phyloP scores from a whole-genome alignment of 2,888 invertebrate species.

The Epicampocera succincta region DNA sequence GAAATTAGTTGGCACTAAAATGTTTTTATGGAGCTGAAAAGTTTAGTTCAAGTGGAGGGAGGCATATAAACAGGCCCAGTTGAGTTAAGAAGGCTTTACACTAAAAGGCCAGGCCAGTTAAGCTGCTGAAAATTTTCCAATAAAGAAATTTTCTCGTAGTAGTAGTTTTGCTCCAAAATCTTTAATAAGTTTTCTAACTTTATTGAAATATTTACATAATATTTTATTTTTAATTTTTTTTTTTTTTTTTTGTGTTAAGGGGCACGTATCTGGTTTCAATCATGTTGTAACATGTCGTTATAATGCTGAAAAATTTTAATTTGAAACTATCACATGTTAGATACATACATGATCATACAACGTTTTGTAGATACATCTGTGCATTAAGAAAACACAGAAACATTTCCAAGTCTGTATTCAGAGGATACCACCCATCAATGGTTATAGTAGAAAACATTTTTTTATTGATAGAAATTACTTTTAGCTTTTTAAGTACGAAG shows the following conservation, averaged over 20 bases:
- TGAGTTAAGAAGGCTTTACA: too few species aligned
- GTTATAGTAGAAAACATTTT: background rate
- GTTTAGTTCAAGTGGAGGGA: too few species aligned
- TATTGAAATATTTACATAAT: conserved; percentile 26
- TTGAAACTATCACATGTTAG: conserved; percentile 13
- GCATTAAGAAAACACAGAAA: background rate
- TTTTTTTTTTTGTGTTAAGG: too few species aligned
- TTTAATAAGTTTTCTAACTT: conserved; percentile 4
- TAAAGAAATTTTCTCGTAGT: too few species aligned
- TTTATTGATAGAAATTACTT: conserved; percentile 4
- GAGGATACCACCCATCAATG: background rate
- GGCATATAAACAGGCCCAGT: too few species aligned
- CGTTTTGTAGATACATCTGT: conserved; percentile 13
- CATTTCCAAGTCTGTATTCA: background rate
- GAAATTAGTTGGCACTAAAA: too few species aligned
- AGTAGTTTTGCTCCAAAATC: too few species aligned
- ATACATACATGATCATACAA: conserved; percentile 22
- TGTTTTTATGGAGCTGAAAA: too few species aligned
- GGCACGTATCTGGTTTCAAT: conserved; percentile 58
- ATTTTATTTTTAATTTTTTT: too few species aligned
- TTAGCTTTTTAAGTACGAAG: conserved; percentile 25
- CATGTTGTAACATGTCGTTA: conserved; percentile 64
- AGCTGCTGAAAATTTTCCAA: too few species aligned
- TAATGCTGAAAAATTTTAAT: conserved; percentile 47
- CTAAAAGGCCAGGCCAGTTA: too few species aligned